Base-by-base conservation (phyloP, 2,113 vertebrate genomes). In the Corythoichthys intestinalis region DNA sequence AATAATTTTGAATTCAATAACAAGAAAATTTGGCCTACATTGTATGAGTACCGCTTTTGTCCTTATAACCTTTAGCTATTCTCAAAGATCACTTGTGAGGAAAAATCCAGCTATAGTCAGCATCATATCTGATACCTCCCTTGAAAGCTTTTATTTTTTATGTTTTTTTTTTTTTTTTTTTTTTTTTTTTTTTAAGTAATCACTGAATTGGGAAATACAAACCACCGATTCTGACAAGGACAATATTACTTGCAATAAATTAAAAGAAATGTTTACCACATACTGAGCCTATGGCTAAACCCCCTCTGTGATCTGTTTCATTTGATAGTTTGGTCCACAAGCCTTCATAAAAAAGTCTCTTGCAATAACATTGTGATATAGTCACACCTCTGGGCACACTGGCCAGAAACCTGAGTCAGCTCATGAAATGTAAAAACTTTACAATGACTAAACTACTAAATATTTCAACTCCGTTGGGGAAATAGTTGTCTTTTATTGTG, bases 391-490 rank as follows among this genome's bases (percentile, higher is more conserved):
- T 53, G 46, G 37, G 57, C 17, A 49, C 10, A 65, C 3, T 70
- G 64, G 63, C 79, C 69, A 62, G 44, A 68, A 41, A 48, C 50
- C 47, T 48, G 58, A 64, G 63, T 74, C 63, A 66, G 54, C 34
- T 66, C 41, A 44, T 37, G n/a, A 69, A 53, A 52, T 0, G 38
- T 50, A n/a, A 5, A 11, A n/a, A 59, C 4, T 61, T 34, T 54
- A 12, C 67, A 59, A 58, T 66, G 6, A 60, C 13, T 1, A 58
- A 50, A 35, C 44, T 17, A 11, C 34, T 35, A 47, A 58, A 60
- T 9, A 14, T 17, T 41, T 13, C 13, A 49, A 17, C 7, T 35
- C 2, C 28, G 14, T 53, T 39, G 47, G 14, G 41, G 41, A 44
- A 2, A 7, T 6, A 7, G 6, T 8, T 44, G 9, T 44, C 9